Conservation (phyloP, 2,113 vertebrate genomes). For the Chaenogobius annularis region DNA sequence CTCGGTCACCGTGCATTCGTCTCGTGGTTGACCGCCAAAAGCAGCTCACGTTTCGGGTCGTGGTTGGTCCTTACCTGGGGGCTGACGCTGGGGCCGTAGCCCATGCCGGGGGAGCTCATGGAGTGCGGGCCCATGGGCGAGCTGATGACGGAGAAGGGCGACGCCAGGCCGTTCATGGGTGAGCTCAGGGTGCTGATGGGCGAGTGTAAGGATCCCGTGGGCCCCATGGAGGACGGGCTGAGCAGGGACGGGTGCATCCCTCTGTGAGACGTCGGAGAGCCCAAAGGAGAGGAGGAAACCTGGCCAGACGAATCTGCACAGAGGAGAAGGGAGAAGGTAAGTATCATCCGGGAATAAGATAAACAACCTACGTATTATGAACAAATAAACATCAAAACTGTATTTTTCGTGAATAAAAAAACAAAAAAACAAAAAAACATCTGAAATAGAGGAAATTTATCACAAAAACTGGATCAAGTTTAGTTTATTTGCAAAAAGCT, state of each 20-base stretch:
- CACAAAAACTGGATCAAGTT: no score
- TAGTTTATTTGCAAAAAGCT: no score
- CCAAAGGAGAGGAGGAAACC: constrained; percentile 85
- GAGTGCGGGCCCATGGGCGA: constrained; percentile 93
- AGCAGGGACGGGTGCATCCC: constrained; percentile 90
- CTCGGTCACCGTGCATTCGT: neutral
- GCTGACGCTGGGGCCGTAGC: constrained; percentile 87
- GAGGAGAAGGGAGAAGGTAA: neutral
- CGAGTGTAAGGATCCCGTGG: constrained; percentile 89
- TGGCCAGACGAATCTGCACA: constrained; percentile 87
- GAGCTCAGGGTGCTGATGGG: constrained; percentile 92
- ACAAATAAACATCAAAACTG: no score
- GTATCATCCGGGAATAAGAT: no score
- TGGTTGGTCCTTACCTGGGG: constrained; percentile 85
- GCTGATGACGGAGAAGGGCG: constrained; percentile 97
- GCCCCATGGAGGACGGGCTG: constrained; percentile 84
- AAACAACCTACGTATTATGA: no score
- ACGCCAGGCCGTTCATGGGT: constrained; percentile 93
- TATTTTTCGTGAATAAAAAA: no score
- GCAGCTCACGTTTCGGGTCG: neutral
- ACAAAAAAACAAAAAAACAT: no score
- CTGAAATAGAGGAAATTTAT: no score
- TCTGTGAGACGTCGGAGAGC: constrained; percentile 85
- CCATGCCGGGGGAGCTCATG: constrained; percentile 90
- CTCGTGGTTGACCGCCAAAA: neutral